phyloP scores from a whole-genome alignment of 1,140 invertebrate species.

The Matsumurasca onukii region DNA sequence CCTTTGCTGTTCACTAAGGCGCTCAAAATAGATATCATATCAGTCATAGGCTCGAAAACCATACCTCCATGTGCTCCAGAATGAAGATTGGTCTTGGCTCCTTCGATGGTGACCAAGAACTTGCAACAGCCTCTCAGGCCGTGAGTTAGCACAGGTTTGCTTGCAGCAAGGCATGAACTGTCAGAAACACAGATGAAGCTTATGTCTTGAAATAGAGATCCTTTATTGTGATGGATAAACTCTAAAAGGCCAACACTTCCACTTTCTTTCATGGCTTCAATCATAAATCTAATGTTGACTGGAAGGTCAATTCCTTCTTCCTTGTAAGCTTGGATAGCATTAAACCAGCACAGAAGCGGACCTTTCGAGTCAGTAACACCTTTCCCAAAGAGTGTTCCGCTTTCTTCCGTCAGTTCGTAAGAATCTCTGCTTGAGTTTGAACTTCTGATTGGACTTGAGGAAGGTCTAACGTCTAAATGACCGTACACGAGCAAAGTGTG shows the following conservation, averaged over 20 bases:
- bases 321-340: slow-evolving; percentile 17
- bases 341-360: slow-evolving; percentile 5
- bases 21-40: slow-evolving; percentile 53
- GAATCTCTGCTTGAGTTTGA: not conserved
- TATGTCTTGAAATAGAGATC: not conserved
- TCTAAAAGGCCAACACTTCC: not conserved
- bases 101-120: slow-evolving; percentile 59
- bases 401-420: not conserved
- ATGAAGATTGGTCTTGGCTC: slow-evolving; percentile 60
- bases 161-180: slow-evolving; percentile 29
- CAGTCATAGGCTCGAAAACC: slow-evolving; percentile 54
- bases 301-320: not conserved
- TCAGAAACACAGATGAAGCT: slow-evolving; percentile 11
- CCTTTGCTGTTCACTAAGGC: slow-evolving; percentile 50
- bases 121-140: slow-evolving; percentile 63
- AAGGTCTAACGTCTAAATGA: not conserved
- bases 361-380: slow-evolving; percentile 20
- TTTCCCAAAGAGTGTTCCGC: slow-evolving; percentile 3
- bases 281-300: slow-evolving; percentile 4
- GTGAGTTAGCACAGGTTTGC: slow-evolving; percentile 65
- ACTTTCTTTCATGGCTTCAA: slow-evolving; percentile 10
- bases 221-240: not conserved
- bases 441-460: too few relatives aligned
- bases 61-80: slow-evolving; percentile 64
- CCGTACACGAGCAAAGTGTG: slow-evolving; percentile 6